Percentiles rank a stretch among this genome's conserved stretches.
These are phyloP conservation scores for Astatoreochromis straeleni DNA, from an alignment of 2,113 vertebrate genomes.

Conservation along the genomic window DNA sequence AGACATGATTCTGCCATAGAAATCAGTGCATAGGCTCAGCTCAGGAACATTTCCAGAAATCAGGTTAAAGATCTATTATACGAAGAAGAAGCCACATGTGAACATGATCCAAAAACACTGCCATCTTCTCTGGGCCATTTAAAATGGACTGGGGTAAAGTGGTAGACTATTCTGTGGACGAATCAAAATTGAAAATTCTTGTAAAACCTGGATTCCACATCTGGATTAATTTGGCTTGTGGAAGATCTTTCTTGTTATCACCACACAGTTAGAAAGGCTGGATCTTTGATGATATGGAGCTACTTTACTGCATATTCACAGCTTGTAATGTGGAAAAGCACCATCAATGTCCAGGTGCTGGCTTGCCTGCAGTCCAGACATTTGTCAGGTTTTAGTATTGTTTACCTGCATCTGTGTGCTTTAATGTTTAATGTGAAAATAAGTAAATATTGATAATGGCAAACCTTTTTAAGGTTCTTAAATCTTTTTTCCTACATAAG, in stretches of 20 bases:
- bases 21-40: fast-evolving
- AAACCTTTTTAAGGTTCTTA: background rate
- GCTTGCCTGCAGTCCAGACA: background rate
- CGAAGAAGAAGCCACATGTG: background rate
- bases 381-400: background rate
- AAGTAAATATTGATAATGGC: background rate
- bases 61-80: background rate
- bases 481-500: background rate
- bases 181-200: background rate
- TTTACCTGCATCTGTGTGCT: background rate
- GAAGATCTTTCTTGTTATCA: background rate
- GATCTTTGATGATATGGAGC: background rate
- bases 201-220: background rate
- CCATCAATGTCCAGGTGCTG: background rate
- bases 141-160: background rate
- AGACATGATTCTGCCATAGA: background rate
- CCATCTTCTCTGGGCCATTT: background rate
- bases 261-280: background rate
- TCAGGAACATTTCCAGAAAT: background rate
- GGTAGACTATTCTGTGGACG: background rate
- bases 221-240: background rate
- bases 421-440: background rate
- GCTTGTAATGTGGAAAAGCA: background rate
- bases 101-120: background rate
- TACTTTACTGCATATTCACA: background rate